These are phyloP conservation scores for Mastacembelus armatus DNA, from an alignment of 2,797 vertebrate genomes.

Conservation along the genomic window DNA sequence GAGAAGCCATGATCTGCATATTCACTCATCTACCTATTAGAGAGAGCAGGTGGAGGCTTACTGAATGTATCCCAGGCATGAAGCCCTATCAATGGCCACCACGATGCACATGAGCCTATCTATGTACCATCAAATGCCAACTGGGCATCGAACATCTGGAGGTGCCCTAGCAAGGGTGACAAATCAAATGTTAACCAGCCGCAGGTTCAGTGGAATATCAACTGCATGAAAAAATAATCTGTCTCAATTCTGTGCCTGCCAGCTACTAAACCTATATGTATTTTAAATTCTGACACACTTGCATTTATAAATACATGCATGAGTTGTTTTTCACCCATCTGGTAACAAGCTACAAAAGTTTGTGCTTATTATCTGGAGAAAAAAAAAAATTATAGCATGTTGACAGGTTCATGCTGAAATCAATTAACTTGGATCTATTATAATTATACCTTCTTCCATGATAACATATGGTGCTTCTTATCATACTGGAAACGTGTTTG, in stretches of 20 bases:
- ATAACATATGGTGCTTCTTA: background rate
- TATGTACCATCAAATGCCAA: constrained; percentile 72
- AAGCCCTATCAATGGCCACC: constrained; percentile 32
- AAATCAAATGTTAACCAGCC: constrained; percentile 67
- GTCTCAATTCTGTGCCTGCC: constrained; percentile 40
- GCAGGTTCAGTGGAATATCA: constrained; percentile 50
- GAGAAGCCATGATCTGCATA: constrained; percentile 61
- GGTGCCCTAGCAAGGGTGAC: constrained; percentile 36
- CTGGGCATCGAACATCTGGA: constrained; percentile 52
- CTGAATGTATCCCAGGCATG: constrained; percentile 65
- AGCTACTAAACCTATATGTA: constrained; percentile 36
- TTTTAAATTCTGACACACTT: constrained; percentile 58
- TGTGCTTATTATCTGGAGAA: background rate
- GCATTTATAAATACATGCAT: constrained; percentile 47
- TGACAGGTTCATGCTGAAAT: background rate
- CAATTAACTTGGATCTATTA: background rate
- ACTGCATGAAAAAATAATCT: constrained; percentile 41
- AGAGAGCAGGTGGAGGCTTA: constrained; percentile 66
- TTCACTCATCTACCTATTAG: constrained; percentile 57
- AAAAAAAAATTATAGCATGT: background rate
- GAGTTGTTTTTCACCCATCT: constrained; percentile 45
- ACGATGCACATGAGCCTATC: constrained; percentile 52
- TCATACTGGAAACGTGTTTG: background rate
- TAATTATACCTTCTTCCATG: background rate
- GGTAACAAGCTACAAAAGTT: constrained; percentile 8